phyloP scores from a whole-genome alignment of 2,888 invertebrate genomes.

The Volucella zonaria region DNA sequence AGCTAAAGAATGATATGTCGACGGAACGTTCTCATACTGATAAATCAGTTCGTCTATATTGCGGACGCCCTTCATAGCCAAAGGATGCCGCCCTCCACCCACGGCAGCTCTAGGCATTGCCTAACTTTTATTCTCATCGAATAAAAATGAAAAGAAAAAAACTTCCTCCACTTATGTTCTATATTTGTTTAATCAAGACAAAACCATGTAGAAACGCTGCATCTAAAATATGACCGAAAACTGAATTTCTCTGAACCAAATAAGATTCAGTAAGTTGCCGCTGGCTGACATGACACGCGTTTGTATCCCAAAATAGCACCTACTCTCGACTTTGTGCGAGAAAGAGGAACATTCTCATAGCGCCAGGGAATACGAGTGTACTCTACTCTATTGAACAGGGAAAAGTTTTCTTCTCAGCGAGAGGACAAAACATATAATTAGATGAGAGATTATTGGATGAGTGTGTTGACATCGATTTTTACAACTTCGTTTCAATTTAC shows the following conservation, averaged over 20 bases:
- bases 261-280: conserved; percentile 30
- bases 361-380: neutral
- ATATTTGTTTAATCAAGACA: conserved; percentile 21
- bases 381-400: neutral
- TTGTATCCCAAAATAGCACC: conserved; percentile 60
- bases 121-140: conserved; percentile 43
- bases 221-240: conserved; percentile 59
- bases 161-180: conserved; percentile 6
- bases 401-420: neutral
- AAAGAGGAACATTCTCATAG: conserved; percentile 10
- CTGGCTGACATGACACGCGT: conserved; percentile 70
- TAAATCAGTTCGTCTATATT: conserved; percentile 66
- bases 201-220: conserved; percentile 29
- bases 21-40: conserved; percentile 58
- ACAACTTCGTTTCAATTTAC: conserved; percentile 20
- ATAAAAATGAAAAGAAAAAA: conserved; percentile 5
- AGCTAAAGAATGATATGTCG: conserved; percentile 13
- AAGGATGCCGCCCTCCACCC: conserved; percentile 38
- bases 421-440: conserved; percentile 44
- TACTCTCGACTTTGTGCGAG: conserved; percentile 36
- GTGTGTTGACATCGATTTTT: conserved; percentile 64
- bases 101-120: conserved; percentile 64
- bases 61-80: conserved; percentile 35
- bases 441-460: conserved; percentile 27
- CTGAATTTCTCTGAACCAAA: conserved; percentile 55